Evolutionary conservation across 2,113 vertebrate species (phyloP).

Genomic region (Saimiri boliviensis): DNA sequence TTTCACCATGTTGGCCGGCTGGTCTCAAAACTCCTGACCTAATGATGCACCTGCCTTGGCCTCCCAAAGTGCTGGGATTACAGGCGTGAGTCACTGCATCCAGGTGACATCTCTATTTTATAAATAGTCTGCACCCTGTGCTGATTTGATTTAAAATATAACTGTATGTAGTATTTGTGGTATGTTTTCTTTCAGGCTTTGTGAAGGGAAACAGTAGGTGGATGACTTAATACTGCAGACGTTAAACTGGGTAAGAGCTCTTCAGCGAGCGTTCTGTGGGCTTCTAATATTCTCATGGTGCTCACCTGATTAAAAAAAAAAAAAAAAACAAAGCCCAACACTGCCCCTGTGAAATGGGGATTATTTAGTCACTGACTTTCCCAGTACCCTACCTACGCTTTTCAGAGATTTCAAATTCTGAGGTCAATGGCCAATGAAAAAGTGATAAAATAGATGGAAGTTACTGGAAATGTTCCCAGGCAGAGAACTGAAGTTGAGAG

Average conservation of each 20-base stretch:
- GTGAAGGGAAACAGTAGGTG: background rate
- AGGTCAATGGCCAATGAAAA: background rate
- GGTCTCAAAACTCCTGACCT: no score
- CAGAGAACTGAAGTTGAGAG: background rate
- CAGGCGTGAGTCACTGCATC: no score
- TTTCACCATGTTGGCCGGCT: no score
- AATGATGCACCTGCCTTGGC: no score
- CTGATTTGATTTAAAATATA: constrained; percentile 26
- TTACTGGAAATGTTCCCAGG: background rate
- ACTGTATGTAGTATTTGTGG: background rate
- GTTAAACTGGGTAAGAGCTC: background rate
- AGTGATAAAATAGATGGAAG: background rate
- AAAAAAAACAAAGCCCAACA: no score
- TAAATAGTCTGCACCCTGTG: background rate
- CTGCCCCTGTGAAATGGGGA: background rate
- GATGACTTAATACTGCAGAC: background rate
- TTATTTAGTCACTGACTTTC: background rate
- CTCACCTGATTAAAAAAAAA: background rate
- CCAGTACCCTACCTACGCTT: background rate
- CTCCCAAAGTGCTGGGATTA: no score
- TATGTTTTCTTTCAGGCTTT: background rate
- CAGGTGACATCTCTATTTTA: background rate
- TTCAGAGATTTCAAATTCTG: background rate
- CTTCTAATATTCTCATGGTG: background rate
- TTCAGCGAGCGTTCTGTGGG: background rate